A percentile compares a stretch with the other conserved stretches of the same genome.
Evolutionary conservation across 1,140 invertebrate genomes (phyloP).

Genomic region (Pogonomyrmex californicus): DNA sequence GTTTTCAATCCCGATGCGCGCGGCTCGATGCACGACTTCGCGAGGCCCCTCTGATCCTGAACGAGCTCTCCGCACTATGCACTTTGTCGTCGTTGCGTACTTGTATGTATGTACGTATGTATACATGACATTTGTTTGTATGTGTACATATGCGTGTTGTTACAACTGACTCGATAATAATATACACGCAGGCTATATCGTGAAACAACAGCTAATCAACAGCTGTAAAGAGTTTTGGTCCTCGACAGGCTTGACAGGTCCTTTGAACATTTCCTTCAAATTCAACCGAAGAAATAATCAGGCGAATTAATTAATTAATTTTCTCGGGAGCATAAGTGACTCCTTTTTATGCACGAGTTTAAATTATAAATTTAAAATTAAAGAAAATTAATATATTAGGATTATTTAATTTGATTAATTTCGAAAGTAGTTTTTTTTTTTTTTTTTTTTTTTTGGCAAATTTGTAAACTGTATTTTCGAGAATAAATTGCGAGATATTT

Average conservation of each 20-base stretch:
- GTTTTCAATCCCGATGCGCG: conserved; percentile 77
- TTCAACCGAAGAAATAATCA: background rate
- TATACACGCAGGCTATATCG: conserved; percentile 13
- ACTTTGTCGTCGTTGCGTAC: background rate
- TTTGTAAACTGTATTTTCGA: background rate
- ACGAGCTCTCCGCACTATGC: conserved; percentile 50
- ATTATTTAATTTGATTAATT: background rate
- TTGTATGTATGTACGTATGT: background rate
- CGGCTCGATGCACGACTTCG: conserved; percentile 72
- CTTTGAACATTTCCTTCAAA: background rate
- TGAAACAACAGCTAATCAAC: conserved; percentile 12
- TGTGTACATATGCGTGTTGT: background rate
- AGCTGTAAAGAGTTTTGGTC: conserved; percentile 25
- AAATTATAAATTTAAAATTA: conserved; percentile 1
- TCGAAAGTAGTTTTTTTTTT: background rate
- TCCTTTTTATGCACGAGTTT: background rate
- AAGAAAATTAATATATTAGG: background rate
- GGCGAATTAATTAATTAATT: background rate
- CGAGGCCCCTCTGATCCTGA: conserved; percentile 67
- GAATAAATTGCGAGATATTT: background rate
- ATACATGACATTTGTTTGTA: no score
- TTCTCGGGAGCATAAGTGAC: background rate
- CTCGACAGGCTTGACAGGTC: background rate
- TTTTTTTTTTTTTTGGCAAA: background rate
- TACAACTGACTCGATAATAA: conserved; percentile 70